Conservation (phyloP, 2,888 invertebrate species). For the Aelia acuminata region DNA sequence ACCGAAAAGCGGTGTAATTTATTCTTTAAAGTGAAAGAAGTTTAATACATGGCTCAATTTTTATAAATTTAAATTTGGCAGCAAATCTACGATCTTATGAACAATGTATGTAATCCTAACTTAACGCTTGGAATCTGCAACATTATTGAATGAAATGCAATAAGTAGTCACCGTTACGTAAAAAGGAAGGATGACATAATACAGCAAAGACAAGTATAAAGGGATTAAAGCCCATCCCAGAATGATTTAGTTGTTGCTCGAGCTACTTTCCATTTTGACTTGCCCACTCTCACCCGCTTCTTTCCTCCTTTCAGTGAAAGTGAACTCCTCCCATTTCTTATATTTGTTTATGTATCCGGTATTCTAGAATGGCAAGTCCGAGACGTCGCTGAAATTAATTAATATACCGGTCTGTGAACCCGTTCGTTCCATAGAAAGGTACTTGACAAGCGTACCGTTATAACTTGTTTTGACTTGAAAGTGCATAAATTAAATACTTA, state of each 20-base stretch:
- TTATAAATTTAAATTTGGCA: no score
- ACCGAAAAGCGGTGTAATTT: no score
- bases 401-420: background rate
- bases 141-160: no score
- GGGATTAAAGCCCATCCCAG: background rate
- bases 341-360: slow-evolving; percentile 21
- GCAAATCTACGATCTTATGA: no score
- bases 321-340: background rate
- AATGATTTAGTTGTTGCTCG: background rate
- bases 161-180: background rate
- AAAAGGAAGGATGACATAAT: background rate
- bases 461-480: no score
- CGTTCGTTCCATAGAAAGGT: background rate
- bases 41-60: no score
- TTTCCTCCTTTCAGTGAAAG: slow-evolving; percentile 45
- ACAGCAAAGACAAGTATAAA: background rate
- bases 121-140: no score
- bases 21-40: no score
- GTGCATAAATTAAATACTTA: no score
- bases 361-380: background rate
- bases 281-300: slow-evolving; percentile 18
- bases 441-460: background rate
- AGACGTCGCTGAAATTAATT: background rate
- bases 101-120: no score
- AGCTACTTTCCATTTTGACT: slow-evolving; percentile 37